phyloP scores from a whole-genome alignment of 2,888 invertebrate genomes.

The Caenorhabditis virilis region DNA sequence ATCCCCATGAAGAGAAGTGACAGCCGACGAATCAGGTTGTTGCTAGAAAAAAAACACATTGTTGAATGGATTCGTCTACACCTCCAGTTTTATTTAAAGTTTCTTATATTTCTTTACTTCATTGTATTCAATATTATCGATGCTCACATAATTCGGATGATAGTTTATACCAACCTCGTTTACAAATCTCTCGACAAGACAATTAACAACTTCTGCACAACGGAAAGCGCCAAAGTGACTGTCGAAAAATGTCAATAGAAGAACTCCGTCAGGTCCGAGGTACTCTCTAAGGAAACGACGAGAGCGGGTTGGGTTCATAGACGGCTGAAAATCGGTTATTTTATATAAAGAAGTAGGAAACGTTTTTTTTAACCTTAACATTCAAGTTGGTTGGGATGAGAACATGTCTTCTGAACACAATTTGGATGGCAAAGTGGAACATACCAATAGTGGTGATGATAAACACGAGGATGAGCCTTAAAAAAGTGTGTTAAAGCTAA shows the following conservation, averaged over 20 bases:
- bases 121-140: too few species aligned
- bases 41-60: too few species aligned
- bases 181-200: conserved; percentile 25
- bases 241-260: conserved; percentile 30
- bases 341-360: neutral
- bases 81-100: too few species aligned
- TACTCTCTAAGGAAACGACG: conserved; percentile 23
- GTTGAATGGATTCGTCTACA: too few species aligned
- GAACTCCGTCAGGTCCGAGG: conserved; percentile 26
- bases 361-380: conserved; percentile 16
- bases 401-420: conserved; percentile 33
- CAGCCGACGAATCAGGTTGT: too few species aligned
- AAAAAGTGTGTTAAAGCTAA: neutral
- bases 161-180: conserved; percentile 16
- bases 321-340: conserved; percentile 12
- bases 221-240: conserved; percentile 30
- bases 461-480: conserved; percentile 28
- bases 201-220: conserved; percentile 21
- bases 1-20: conserved; percentile 15
- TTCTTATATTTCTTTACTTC: too few species aligned
- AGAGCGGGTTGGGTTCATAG: conserved; percentile 28
- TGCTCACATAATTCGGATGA: too few species aligned
- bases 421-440: conserved; percentile 26
- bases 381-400: conserved; percentile 34
- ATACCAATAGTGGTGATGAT: conserved; percentile 18